A percentile compares a stretch with the other conserved stretches of the same genome.
Conservation (phyloP, 2,113 vertebrate genomes). For the Halcyon malimbica region DNA sequence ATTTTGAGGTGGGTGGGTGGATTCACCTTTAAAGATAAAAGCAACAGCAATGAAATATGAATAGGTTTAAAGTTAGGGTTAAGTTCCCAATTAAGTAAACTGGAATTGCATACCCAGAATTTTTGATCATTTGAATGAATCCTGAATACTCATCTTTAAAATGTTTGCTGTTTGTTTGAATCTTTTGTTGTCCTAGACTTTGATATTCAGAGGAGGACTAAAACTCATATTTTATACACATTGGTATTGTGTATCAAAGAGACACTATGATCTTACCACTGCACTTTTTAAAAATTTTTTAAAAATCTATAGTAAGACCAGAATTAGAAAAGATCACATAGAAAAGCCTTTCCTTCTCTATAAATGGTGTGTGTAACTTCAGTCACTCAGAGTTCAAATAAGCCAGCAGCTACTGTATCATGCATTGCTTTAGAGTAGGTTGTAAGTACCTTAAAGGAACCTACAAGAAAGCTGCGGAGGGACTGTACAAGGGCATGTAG, state of each 20-base stretch:
- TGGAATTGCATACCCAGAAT: neutral
- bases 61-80: neutral
- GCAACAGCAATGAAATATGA: neutral
- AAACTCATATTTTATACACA: neutral
- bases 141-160: neutral
- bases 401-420: neutral
- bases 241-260: neutral
- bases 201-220: neutral
- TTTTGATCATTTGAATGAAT: neutral
- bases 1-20: accelerated
- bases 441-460: neutral
- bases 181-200: neutral
- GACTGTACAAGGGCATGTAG: too few species aligned
- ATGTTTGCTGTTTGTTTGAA: neutral
- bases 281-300: neutral
- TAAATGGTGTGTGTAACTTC: neutral
- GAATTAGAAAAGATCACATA: neutral
- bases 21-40: neutral
- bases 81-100: neutral
- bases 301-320: neutral
- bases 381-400: neutral
- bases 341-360: neutral
- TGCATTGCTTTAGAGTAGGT: neutral
- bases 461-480: too few species aligned
- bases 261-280: neutral